Conservation (phyloP, 2,888 invertebrate genomes). For the Phania funesta region DNA sequence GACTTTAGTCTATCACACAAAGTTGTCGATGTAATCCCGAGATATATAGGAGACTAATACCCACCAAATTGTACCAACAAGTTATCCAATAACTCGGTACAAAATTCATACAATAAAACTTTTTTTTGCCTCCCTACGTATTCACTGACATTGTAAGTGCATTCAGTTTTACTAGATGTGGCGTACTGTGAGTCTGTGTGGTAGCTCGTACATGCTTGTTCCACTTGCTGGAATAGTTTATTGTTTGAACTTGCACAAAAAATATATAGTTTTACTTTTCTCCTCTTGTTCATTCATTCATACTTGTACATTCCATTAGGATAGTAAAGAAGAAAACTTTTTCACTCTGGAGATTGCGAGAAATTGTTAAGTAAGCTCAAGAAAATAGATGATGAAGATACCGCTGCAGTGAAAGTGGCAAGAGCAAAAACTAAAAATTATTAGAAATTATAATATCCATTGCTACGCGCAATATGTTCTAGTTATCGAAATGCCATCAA, state of each 20-base stretch:
- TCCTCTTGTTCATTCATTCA: constrained; percentile 4
- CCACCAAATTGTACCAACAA: too few relatives aligned
- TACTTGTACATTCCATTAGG: constrained; percentile 45
- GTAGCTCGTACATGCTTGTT: constrained; percentile 21
- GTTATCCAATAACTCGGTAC: constrained; percentile 8
- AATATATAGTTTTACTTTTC: constrained; percentile 21
- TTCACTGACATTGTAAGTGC: constrained; percentile 6
- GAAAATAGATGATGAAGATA: constrained; percentile 38
- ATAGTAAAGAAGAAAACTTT: constrained; percentile 44
- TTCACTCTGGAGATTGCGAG: constrained; percentile 32
- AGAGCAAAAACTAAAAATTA: constrained; percentile 16
- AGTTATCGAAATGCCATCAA: constrained; percentile 63
- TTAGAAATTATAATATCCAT: constrained; percentile 61
- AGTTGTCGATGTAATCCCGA: too few relatives aligned
- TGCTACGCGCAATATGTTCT: constrained; percentile 64
- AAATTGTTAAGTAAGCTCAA: constrained; percentile 51
- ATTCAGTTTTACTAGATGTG: constrained; percentile 28
- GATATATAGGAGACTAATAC: too few relatives aligned
- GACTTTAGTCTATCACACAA: too few relatives aligned
- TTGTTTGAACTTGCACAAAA: constrained; percentile 63
- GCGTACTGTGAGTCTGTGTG: not conserved
- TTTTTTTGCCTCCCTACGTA: not conserved
- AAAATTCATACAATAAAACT: too few relatives aligned
- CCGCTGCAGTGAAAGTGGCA: constrained; percentile 1
- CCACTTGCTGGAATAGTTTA: constrained; percentile 57